Evolutionary conservation across 2,797 vertebrate species (phyloP), one percentile per base, ranked within the genome.

Genomic region (Hipposideros larvatus): DNA sequence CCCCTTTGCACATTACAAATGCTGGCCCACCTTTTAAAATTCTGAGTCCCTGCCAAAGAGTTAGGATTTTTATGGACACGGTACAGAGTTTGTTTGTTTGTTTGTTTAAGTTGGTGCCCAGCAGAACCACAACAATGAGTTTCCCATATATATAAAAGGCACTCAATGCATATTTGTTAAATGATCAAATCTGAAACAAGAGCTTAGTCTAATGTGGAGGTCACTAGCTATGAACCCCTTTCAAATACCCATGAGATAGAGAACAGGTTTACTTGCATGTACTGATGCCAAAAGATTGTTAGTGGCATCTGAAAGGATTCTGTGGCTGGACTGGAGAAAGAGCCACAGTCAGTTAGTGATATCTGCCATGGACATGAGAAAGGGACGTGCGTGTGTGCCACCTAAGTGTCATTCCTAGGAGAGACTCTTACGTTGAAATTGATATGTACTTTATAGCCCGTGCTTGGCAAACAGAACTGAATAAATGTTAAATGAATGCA

Each of bases 401-500:
- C 61, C 28, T 21, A 31, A 34, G 1, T 37, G 28, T 57, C 96
- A 34, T 51, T 87, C 85, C 63, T 70, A 19, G 55, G 48, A 43
- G 31, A 53, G 83, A 75, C 21, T 41, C 68, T 46, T 21, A 53
- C 7, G 26, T 74, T 53, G 59, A 59, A 68, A 90, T 15, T 68
- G 51, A 65, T 41, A 51, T 10, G n/a, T 48, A 7, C n/a, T 14
- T 26, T 7, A n/a, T 10, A 68, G 77, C 24, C 13, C 31, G 43
- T 34, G 55, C 15, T 80, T 85, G 80, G 71, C 66, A 90, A 2
- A 70, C 0, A 55, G 53, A 91, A 48, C 43, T 8, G 51, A 71
- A 86, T 73, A 74, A 82, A 91, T 73, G 48, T 55, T 61, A 79
- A 85, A 66, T 26, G 41, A 92, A 88, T 75, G 90, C 21, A 70